A percentile compares a stretch with the other conserved stretches of the same genome.
Conservation (phyloP, 2,888 invertebrate genomes). For the Drosophila cognata region DNA sequence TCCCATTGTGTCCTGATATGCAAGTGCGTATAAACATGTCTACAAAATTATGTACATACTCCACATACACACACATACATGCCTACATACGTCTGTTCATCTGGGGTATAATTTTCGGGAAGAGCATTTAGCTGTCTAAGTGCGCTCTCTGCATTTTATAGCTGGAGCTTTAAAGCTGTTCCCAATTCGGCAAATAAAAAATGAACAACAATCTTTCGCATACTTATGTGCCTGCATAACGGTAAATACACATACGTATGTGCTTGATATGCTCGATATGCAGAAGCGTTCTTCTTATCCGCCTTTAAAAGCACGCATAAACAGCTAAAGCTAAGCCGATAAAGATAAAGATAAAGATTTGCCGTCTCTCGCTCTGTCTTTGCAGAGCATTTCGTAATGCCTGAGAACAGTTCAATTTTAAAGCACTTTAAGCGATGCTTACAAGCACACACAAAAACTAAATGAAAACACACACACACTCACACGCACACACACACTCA, state of each 20-base stretch:
- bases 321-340: constrained; percentile 56
- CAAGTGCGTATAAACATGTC: constrained; percentile 4
- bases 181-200: constrained; percentile 1
- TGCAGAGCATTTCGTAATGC: constrained; percentile 36
- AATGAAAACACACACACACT: constrained; percentile 9
- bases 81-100: not conserved
- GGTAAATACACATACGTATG: constrained; percentile 18
- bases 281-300: constrained; percentile 41
- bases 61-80: not conserved
- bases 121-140: not conserved
- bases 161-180: constrained; percentile 11
- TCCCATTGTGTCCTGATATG: constrained; percentile 19
- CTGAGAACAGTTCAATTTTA: constrained; percentile 63
- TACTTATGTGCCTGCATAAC: constrained; percentile 33
- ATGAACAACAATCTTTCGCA: constrained; percentile 10
- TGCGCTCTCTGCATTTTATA: not conserved
- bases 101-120: not conserved
- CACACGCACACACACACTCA: not conserved
- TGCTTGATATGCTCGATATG: constrained; percentile 10
- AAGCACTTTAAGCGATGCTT: constrained; percentile 59
- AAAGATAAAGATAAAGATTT: constrained; percentile 75
- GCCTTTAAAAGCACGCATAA: constrained; percentile 30
- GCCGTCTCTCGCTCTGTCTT: constrained; percentile 14
- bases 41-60: not conserved
- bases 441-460: not conserved